phyloP scores from a whole-genome alignment of 2,113 vertebrate genomes.

The Pogonocichla stellata region DNA sequence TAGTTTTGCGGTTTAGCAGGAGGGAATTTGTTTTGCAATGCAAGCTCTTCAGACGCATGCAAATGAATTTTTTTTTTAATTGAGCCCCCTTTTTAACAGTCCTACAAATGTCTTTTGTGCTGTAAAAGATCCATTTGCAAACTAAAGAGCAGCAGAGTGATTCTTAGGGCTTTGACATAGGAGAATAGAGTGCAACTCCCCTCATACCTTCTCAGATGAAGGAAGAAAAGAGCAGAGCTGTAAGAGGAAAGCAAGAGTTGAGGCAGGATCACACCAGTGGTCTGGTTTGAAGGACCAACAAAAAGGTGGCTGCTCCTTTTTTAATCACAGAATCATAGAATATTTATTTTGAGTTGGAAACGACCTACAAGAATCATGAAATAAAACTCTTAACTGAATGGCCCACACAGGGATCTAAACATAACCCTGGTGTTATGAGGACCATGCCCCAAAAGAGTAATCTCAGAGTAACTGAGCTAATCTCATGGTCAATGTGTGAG shows the following conservation, averaged over 20 bases:
- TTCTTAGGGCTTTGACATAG: neutral
- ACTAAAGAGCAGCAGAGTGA: neutral
- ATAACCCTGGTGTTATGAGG: neutral
- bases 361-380: neutral
- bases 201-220: neutral
- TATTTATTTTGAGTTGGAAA: neutral
- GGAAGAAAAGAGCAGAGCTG: neutral
- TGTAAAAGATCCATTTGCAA: neutral
- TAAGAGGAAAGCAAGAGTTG: neutral
- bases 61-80: neutral
- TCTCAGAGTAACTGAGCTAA: neutral
- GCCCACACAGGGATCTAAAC: no score
- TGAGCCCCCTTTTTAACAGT: neutral
- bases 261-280: neutral
- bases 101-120: neutral
- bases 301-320: neutral
- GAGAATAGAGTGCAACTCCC: neutral
- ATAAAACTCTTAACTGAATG: neutral
- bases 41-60: neutral
- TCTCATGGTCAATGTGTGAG: accelerated
- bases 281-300: neutral
- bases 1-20: neutral
- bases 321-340: neutral
- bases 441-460: neutral
- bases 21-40: neutral